Conservation (phyloP, 2,797 vertebrate species). For the Lagodon rhomboides region DNA sequence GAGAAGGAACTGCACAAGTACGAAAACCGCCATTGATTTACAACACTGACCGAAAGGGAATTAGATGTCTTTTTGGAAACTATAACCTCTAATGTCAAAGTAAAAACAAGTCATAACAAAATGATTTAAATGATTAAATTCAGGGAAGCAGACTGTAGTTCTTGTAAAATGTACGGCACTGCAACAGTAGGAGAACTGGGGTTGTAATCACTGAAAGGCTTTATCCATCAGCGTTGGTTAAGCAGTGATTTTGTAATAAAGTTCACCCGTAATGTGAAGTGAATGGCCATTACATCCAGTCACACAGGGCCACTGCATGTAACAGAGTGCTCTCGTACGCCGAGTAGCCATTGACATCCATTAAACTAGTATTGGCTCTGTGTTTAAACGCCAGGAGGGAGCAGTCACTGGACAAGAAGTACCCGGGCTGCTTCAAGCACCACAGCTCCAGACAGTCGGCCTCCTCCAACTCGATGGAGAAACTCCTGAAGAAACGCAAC, state of each 20-base stretch:
- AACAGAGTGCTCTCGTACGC: conserved; percentile 35
- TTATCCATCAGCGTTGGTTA: conserved; percentile 12
- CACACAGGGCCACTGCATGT: conserved; percentile 13
- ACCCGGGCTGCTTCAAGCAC: conserved; percentile 91
- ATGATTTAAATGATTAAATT: too few relatives aligned
- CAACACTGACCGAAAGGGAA: conserved; percentile 1
- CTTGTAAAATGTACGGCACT: too few relatives aligned
- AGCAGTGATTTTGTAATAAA: conserved; percentile 24
- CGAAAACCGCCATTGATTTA: conserved; percentile 26
- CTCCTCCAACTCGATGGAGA: conserved; percentile 95
- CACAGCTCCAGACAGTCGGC: conserved; percentile 89
- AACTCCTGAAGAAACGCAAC: conserved; percentile 96
- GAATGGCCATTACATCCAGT: conserved; percentile 25
- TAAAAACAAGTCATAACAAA: background rate
- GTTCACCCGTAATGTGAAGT: conserved; percentile 31
- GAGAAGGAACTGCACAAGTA: conserved; percentile 96
- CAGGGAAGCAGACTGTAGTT: too few relatives aligned
- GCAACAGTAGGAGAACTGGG: conserved; percentile 2
- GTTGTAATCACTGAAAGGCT: conserved; percentile 3
- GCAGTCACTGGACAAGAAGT: conserved; percentile 95
- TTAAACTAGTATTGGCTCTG: conserved; percentile 50
- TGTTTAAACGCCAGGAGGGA: conserved; percentile 88
- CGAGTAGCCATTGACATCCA: conserved; percentile 22
- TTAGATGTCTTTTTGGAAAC: background rate
- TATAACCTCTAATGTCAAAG: background rate